Evolutionary conservation across 2,888 invertebrate species (phyloP), one percentile per base, ranked within the genome.

Genomic region (Tanaodytes sp.): DNA sequence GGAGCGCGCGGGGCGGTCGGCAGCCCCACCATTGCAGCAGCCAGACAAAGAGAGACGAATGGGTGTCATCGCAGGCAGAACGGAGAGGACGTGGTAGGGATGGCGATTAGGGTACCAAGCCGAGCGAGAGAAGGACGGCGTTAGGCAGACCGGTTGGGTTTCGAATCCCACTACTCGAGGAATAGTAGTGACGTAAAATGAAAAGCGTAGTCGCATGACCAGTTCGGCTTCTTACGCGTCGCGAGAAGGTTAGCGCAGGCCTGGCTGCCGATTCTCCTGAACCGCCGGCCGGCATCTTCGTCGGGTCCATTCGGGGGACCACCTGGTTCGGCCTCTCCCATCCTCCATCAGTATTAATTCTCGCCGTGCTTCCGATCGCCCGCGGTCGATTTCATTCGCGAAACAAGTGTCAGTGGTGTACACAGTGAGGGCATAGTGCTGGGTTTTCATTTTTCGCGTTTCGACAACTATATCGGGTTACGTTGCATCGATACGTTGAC

Each of bases 91-190:
- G n/a, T 3, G 33, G 43, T 37, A 54, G 46, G 57, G 70, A 70
- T 30, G 23, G 59, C 19, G 18, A 14, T 30, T 48, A 16, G 43
- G 37, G 3, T 1, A 23, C 23, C 19, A 1, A 19, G 18, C 15
- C 42, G 27, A 8, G 52, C 4, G 16, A 15, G 37, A 72, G 19
- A 31, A 45, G 20, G 73, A 66, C 48, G 12, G 55, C 49, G 49
- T 27, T 19, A 69, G 68, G 48, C 55, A 54, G 73, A 77, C 76
- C 74, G 76, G 72, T 75, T 61, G 77, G 73, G 74, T 66, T 77
- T 77, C 73, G 74, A 71, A 78, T 79, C 79, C 79, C 79, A 79
- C 80, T 81, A 79, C 79, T 79, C 76, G 77, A 73, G 73, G 71
- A 63, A 72, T 70, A 73, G 71, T 68, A 71, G 67, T 79, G 79